Percentiles rank a stretch among this genome's conserved stretches.
phyloP scores from a whole-genome alignment of 2,888 invertebrate species.

The Agrochola litura region DNA sequence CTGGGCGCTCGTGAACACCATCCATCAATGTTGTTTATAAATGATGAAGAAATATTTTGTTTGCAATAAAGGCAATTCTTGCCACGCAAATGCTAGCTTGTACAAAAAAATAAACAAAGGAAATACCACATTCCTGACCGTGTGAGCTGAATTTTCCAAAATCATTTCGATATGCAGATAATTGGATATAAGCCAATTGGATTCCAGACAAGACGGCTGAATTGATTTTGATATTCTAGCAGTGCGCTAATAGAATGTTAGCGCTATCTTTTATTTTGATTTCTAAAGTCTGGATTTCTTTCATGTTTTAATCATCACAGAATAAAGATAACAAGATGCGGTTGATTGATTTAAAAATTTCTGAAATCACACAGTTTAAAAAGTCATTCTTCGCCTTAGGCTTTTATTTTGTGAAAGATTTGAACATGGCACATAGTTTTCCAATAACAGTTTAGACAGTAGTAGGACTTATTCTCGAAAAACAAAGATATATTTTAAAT shows the following conservation, averaged over 20 bases:
- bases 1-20: constrained; percentile 34
- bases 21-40: constrained; percentile 61
- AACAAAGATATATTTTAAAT: neutral
- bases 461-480: neutral
- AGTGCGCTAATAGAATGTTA: constrained; percentile 30
- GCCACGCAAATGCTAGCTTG: constrained; percentile 50
- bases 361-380: neutral
- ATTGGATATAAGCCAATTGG: constrained; percentile 59
- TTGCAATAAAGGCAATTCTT: constrained; percentile 60
- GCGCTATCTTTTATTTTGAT: constrained; percentile 42
- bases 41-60: constrained; percentile 60
- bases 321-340: constrained; percentile 1
- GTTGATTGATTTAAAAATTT: constrained; percentile 2
- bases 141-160: constrained; percentile 50
- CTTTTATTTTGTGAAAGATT: neutral
- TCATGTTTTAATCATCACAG: constrained; percentile 32
- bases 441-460: too few relatives aligned
- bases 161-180: constrained; percentile 50
- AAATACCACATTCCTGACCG: constrained; percentile 50
- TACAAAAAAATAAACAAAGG: constrained; percentile 61
- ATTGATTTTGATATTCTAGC: constrained; percentile 49
- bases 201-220: constrained; percentile 42
- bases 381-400: neutral
- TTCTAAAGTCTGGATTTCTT: constrained; percentile 23
- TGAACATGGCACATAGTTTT: neutral